These are phyloP conservation scores for Lonchura striata DNA, from an alignment of 2,113 vertebrate genomes.

Conservation along the genomic window DNA sequence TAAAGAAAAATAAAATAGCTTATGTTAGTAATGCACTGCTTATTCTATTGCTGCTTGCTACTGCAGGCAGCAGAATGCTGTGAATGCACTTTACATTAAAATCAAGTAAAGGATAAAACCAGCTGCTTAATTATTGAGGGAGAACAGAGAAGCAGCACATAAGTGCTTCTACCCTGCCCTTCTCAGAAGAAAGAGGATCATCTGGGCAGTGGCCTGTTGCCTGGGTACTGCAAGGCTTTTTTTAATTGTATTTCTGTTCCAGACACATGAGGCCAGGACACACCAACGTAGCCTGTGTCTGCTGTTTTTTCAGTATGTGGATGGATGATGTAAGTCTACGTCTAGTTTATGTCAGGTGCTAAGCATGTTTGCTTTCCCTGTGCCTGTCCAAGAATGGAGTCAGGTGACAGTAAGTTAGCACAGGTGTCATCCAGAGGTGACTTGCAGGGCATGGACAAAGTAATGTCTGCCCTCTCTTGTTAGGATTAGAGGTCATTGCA, in stretches of 20 bases:
- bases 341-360: background rate
- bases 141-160: background rate
- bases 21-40: background rate
- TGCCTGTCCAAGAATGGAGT: background rate
- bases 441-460: background rate
- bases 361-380: background rate
- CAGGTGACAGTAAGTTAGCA: background rate
- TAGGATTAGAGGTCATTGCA: background rate
- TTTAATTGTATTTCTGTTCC: background rate
- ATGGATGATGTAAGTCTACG: background rate
- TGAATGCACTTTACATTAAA: background rate
- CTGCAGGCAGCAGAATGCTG: background rate
- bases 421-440: background rate
- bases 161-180: background rate
- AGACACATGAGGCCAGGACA: background rate
- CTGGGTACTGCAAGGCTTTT: background rate
- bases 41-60: background rate
- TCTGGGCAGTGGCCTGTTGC: background rate
- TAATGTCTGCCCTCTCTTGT: background rate
- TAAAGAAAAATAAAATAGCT: slow-evolving; percentile 1
- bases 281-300: background rate
- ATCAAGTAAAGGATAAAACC: background rate
- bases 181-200: background rate
- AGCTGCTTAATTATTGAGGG: background rate
- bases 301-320: background rate